Base-by-base conservation (phyloP, 2,113 vertebrate genomes). In the Dromaius novaehollandiae region DNA sequence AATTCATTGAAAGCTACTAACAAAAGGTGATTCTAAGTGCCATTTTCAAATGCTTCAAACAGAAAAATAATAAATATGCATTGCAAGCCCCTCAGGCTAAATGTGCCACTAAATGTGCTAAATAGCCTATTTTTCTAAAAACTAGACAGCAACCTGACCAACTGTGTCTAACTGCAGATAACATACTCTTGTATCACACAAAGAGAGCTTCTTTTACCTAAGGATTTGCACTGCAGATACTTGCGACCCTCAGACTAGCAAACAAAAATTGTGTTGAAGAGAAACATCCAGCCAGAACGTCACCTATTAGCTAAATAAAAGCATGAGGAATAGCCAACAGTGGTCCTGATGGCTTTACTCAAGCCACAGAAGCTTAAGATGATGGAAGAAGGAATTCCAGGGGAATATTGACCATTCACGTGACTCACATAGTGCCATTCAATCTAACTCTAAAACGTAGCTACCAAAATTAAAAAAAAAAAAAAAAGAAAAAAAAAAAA, bases 361-460 rank as follows among this genome's bases (percentile, higher is more conserved):
- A 90, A 82, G 30, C 7, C 18, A 44, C 0, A 36, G 12, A 91
- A 85, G 2, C 11, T 48, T 58, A 17, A 8, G 25, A 16, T 36
- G 0, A 34, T 11, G 40, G 30, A 78, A 82, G 48, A 12, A 1
- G 26, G 18, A 2, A 7, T 74, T 14, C 56, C 11, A 66, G 25
- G 77, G 26, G 77, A 24, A 53, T 16, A 68, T 0, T 9, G 53
- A 1, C 36, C 28, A 70, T 13, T 66, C 17, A 63, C 0, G 0
- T 48, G 11, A 56, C 11, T 5, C 73, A 53, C n/a, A 77, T 28
- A 84, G 44, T 70, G 44, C 3, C 36, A 83, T 16, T 1, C 11
- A 86, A 86, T 15, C 30, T 50, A 36, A 36, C n/a, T 38, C 48
- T 38, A 53, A 53, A 36, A 51, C 20, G 28, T 53, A 73, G 26